phyloP scores from a whole-genome alignment of 2,888 invertebrate genomes.

The Pristionchus mayeri region DNA sequence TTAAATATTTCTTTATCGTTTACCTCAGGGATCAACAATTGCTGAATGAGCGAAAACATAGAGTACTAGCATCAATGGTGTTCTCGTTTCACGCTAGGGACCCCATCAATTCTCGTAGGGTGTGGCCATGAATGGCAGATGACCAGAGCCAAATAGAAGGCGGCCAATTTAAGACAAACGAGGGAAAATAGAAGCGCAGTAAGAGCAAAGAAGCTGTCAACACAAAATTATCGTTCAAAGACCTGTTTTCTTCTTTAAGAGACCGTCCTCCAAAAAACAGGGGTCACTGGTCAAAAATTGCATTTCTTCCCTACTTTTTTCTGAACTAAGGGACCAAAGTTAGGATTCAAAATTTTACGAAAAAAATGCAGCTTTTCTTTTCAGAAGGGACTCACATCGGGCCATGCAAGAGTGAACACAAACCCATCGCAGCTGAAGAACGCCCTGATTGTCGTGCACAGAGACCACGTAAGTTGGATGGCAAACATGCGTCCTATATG shows the following conservation, averaged over 20 bases:
- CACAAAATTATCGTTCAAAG: neutral
- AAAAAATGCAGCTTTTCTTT: conserved; percentile 28
- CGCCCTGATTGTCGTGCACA: conserved; percentile 64
- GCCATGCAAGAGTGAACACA: conserved; percentile 61
- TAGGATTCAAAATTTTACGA: neutral
- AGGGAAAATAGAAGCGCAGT: neutral
- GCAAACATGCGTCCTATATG: too few relatives aligned
- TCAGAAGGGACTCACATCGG: conserved; percentile 63
- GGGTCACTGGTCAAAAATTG: too few relatives aligned
- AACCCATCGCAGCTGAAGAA: conserved; percentile 67
- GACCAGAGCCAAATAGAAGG: neutral
- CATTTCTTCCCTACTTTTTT: too few relatives aligned
- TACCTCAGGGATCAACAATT: too few relatives aligned
- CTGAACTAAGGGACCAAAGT: too few relatives aligned
- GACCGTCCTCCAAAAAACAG: too few relatives aligned
- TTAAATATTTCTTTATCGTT: too few relatives aligned
- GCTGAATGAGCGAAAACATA: too few relatives aligned
- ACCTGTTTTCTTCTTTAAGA: too few relatives aligned
- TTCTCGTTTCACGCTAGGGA: too few relatives aligned
- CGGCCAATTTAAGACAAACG: neutral
- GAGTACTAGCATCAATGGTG: too few relatives aligned
- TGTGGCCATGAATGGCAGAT: neutral
- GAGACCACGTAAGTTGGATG: conserved; percentile 60
- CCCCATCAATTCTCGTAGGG: neutral
- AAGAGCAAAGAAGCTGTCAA: neutral